phyloP scores from a whole-genome alignment of 2,113 vertebrate genomes.

The Apodemus speciosus region DNA sequence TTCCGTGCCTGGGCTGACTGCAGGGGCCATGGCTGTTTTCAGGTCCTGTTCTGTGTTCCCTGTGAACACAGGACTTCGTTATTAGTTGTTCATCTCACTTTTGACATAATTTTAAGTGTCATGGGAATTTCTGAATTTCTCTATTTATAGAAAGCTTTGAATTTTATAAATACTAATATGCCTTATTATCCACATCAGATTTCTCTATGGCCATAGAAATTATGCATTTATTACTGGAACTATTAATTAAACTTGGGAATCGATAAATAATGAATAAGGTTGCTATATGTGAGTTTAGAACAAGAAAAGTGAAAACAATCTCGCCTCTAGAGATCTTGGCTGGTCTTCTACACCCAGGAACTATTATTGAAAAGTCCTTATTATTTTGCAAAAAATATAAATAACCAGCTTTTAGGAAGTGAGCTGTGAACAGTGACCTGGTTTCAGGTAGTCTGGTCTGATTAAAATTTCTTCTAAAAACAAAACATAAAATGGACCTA shows the following conservation, averaged over 20 bases:
- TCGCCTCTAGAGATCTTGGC: not conserved
- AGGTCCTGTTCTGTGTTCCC: not conserved
- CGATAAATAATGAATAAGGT: conserved; percentile 62
- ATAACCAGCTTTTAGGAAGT: not conserved
- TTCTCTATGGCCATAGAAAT: conserved; percentile 49
- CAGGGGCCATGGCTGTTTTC: not conserved
- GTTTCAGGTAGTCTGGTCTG: not conserved
- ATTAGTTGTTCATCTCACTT: conserved; percentile 64
- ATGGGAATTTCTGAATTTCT: conserved; percentile 69
- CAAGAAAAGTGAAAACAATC: conserved; percentile 61
- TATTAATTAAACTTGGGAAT: conserved; percentile 74
- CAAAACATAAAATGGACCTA: not conserved
- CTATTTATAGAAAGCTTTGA: conserved; percentile 78
- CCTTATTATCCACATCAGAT: conserved; percentile 52
- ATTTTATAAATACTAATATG: conserved; percentile 75
- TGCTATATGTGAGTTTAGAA: conserved; percentile 42
- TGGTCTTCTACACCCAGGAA: not conserved
- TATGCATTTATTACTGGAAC: conserved; percentile 59
- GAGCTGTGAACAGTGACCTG: not conserved
- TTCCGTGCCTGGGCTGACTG: not conserved
- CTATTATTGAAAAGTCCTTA: not conserved
- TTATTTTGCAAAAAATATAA: not conserved
- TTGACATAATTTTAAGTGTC: conserved; percentile 57
- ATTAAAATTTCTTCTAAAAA: conserved; percentile 47
- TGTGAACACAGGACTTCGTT: not conserved